Evolutionary conservation across 2,113 vertebrate genomes (phyloP).

Genomic region (Mus spicilegus): DNA sequence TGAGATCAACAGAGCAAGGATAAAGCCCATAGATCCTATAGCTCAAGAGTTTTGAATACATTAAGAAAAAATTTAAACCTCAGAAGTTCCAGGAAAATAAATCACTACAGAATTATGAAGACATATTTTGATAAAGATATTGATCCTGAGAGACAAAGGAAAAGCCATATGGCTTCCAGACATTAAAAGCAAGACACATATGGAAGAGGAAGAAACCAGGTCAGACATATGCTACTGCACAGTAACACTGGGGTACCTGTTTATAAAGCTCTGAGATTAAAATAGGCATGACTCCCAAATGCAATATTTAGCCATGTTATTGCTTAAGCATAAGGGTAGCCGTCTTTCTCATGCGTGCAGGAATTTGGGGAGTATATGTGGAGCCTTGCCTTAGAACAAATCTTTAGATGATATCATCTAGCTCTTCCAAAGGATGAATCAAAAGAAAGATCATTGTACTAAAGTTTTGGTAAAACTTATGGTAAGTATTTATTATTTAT

Average conservation of each 20-base stretch:
- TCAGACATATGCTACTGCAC: slow-evolving; percentile 9
- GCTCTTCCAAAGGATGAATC: background rate
- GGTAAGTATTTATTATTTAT: slow-evolving; percentile 5
- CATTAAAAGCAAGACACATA: slow-evolving; percentile 38
- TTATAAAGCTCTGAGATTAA: slow-evolving; percentile 24
- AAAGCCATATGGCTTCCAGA: slow-evolving; percentile 11
- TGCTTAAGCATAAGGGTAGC: background rate
- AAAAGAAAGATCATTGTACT: background rate
- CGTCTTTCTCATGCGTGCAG: background rate
- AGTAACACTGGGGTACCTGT: background rate
- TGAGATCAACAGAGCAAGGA: background rate
- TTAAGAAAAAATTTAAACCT: background rate
- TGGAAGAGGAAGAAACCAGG: background rate
- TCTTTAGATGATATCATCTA: background rate
- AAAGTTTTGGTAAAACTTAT: background rate
- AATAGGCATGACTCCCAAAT: slow-evolving; percentile 6
- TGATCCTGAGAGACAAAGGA: slow-evolving; percentile 45
- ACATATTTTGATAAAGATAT: slow-evolving; percentile 37
- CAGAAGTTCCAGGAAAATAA: slow-evolving; percentile 25
- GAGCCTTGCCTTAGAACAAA: background rate
- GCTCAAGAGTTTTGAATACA: background rate
- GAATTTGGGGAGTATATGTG: background rate
- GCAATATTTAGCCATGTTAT: background rate
- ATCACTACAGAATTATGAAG: slow-evolving; percentile 13
- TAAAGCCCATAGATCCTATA: background rate